Percentiles rank a stretch among this genome's conserved stretches.
phyloP scores from a whole-genome alignment of 2,888 invertebrate genomes.

The Blastobasis adustella region DNA sequence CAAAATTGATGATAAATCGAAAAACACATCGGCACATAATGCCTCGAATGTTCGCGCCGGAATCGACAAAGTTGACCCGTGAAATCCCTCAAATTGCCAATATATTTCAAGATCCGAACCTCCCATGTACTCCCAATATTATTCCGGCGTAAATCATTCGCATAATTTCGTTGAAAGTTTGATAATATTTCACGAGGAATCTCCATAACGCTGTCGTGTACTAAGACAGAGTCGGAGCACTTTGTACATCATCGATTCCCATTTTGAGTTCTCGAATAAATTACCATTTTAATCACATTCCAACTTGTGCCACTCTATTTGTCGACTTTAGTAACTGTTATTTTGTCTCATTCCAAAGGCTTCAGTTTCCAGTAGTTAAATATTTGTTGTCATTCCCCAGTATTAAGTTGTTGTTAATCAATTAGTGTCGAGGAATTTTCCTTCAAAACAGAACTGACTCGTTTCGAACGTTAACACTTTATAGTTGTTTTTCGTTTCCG shows the following conservation, averaged over 20 bases:
- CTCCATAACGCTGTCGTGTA: slow-evolving; percentile 9
- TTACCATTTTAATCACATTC: neutral
- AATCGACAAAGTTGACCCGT: neutral
- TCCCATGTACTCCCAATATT: neutral
- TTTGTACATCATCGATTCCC: slow-evolving; percentile 19
- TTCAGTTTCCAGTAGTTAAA: no score
- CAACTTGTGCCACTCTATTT: neutral
- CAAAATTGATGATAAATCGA: neutral
- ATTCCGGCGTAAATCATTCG: slow-evolving; percentile 3
- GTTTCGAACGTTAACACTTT: no score
- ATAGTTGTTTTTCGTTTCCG: no score
- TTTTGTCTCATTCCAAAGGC: no score
- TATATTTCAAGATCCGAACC: no score
- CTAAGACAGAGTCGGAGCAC: slow-evolving; percentile 11
- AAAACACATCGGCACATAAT: neutral
- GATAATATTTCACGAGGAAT: slow-evolving; percentile 3
- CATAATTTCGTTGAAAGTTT: slow-evolving; percentile 5
- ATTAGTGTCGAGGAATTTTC: no score
- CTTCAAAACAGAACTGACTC: no score
- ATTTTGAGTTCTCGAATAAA: slow-evolving; percentile 16
- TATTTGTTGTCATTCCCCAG: no score
- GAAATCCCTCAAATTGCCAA: neutral
- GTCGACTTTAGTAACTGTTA: neutral
- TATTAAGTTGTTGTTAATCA: no score
- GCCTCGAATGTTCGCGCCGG: neutral